These are phyloP conservation scores for Ennomos erosarius DNA, from an alignment of 2,888 invertebrate species.

Conservation along the genomic window DNA sequence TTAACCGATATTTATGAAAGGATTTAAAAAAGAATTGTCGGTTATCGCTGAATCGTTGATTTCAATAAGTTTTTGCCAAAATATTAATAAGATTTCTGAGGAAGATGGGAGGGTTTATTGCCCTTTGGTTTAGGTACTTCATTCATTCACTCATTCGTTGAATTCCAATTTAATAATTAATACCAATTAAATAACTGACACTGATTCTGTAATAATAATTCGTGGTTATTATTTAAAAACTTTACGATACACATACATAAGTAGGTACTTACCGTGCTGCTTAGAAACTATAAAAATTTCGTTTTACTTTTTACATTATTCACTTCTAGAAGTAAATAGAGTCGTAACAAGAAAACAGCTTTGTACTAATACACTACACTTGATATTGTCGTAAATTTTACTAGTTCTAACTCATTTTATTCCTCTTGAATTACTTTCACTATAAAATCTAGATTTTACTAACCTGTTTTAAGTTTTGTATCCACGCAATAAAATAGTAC, in stretches of 20 bases:
- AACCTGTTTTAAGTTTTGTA: no score
- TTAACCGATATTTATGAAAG: conserved; percentile 27
- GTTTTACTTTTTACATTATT: conserved; percentile 4
- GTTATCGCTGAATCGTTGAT: conserved; percentile 4
- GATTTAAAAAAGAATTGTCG: conserved; percentile 20
- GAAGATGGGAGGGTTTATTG: not conserved
- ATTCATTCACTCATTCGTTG: no score
- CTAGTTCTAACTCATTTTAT: conserved; percentile 15
- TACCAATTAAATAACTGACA: no score
- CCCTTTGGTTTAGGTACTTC: not conserved
- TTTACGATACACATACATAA: no score
- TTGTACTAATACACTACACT: conserved; percentile 18
- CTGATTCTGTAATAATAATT: no score
- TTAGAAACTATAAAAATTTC: no score
- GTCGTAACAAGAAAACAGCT: conserved; percentile 23
- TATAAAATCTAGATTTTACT: conserved; percentile 15
- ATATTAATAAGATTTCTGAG: conserved; percentile 3
- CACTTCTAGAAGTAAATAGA: conserved; percentile 14
- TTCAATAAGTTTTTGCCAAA: conserved; percentile 7
- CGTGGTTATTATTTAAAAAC: no score
- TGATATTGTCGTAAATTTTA: conserved; percentile 20
- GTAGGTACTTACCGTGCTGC: no score
- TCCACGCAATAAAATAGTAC: no score
- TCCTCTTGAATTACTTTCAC: conserved; percentile 15
- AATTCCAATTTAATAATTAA: no score